A percentile compares a stretch with the other conserved stretches of the same genome.
These are phyloP conservation scores for Dasypolia templi DNA, from an alignment of 2,888 invertebrate species.

Conservation along the genomic window DNA sequence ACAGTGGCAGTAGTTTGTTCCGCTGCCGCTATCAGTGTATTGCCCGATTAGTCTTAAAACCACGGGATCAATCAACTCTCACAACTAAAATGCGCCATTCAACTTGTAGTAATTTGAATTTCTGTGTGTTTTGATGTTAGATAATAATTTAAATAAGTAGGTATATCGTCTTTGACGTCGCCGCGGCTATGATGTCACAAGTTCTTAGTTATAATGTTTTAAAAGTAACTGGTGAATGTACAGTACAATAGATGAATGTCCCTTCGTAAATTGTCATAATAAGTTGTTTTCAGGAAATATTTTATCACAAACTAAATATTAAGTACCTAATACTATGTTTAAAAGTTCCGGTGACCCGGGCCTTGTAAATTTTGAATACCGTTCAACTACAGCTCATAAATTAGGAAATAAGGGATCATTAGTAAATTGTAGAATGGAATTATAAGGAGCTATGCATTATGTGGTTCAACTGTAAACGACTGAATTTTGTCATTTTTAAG, in stretches of 20 bases:
- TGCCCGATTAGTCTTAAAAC: neutral
- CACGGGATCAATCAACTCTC: constrained; percentile 16
- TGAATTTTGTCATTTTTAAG: constrained; percentile 42
- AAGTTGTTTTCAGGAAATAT: constrained; percentile 21
- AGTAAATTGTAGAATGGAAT: constrained; percentile 11
- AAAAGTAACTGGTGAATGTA: constrained; percentile 31
- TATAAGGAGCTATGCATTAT: constrained; percentile 1
- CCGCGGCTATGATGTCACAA: constrained; percentile 54
- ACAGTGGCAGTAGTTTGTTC: neutral
- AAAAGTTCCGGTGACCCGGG: neutral
- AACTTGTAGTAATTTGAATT: constrained; percentile 28
- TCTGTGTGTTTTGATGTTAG: constrained; percentile 42
- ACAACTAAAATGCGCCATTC: constrained; percentile 4
- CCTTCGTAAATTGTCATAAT: constrained; percentile 29
- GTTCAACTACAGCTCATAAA: constrained; percentile 23
- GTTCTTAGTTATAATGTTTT: constrained; percentile 49
- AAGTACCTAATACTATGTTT: neutral
- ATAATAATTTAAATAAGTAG: constrained; percentile 52
- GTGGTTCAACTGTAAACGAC: constrained; percentile 47
- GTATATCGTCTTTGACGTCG: constrained; percentile 31
- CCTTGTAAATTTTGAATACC: constrained; percentile 11
- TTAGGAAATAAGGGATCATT: constrained; percentile 8
- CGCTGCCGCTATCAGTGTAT: neutral
- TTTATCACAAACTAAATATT: constrained; percentile 3
- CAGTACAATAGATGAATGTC: constrained; percentile 28